Percentiles rank a stretch among this genome's conserved stretches.
phyloP scores from a whole-genome alignment of 2,113 vertebrate species.

The Todiramphus chloris region DNA sequence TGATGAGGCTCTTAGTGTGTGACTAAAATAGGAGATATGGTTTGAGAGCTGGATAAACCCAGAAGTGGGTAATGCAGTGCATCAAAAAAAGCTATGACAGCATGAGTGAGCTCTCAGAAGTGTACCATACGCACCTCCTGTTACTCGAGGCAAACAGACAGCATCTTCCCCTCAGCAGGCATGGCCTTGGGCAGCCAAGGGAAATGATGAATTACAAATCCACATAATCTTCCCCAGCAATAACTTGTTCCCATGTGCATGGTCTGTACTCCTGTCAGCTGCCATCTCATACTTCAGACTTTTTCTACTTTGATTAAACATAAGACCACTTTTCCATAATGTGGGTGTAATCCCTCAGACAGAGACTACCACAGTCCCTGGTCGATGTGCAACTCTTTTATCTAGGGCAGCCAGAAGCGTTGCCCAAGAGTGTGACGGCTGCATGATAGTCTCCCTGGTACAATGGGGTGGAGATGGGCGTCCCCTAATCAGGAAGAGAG shows the following conservation, averaged over 20 bases:
- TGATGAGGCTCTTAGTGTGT: background rate
- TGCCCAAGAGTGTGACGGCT: background rate
- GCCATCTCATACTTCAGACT: background rate
- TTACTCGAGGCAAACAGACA: background rate
- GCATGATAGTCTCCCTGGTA: background rate
- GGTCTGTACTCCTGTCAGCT: background rate
- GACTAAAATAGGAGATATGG: background rate
- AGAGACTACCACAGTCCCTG: background rate
- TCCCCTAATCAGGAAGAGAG: background rate
- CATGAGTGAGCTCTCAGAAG: background rate
- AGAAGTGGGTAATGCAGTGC: background rate
- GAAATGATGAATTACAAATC: background rate
- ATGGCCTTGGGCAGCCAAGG: background rate
- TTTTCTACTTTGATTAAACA: constrained; percentile 9
- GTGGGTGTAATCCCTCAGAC: background rate
- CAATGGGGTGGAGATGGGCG: background rate
- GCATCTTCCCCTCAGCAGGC: background rate
- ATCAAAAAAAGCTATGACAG: background rate
- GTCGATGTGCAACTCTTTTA: background rate
- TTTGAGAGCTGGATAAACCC: background rate
- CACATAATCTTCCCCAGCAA: background rate
- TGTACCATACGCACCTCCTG: accelerated
- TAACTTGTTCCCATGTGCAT: background rate
- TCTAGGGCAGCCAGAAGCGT: background rate
- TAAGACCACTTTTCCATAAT: background rate